Evolutionary conservation across 2,888 invertebrate genomes (phyloP).

Genomic region (Myopa tessellatipennis): DNA sequence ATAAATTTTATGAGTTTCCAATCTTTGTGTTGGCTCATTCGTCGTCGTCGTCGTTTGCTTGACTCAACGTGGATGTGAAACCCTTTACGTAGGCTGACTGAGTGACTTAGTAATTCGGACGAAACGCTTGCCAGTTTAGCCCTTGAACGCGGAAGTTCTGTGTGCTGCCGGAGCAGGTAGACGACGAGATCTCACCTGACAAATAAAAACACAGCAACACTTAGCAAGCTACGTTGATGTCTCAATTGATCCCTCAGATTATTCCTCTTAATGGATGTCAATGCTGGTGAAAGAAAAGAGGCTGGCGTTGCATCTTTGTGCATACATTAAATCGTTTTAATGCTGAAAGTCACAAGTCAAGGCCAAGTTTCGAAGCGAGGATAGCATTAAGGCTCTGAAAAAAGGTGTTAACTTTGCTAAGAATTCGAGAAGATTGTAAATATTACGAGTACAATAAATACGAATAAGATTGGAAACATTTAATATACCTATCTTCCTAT

Average conservation of each 20-base stretch:
- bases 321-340: not conserved
- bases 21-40: not conserved
- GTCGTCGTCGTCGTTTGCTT: not conserved
- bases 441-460: too few relatives aligned
- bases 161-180: slow-evolving; percentile 7
- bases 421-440: too few relatives aligned
- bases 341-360: slow-evolving; percentile 13
- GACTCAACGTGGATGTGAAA: not conserved
- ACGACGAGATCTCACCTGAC: too few relatives aligned
- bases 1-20: slow-evolving; percentile 27
- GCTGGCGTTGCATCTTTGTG: not conserved
- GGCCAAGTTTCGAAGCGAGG: not conserved
- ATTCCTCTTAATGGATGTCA: slow-evolving; percentile 23
- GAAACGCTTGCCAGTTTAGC: not conserved
- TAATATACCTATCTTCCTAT: too few relatives aligned
- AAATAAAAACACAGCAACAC: too few relatives aligned
- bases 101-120: slow-evolving; percentile 4
- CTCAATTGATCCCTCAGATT: slow-evolving; percentile 9
- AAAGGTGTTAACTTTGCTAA: too few relatives aligned
- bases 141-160: not conserved
- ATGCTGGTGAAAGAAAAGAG: not conserved
- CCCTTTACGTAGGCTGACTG: slow-evolving; percentile 18
- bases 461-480: too few relatives aligned
- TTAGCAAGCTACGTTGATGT: not conserved
- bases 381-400: too few relatives aligned